Base-by-base conservation (phyloP, 2,113 vertebrate genomes). In the Caretta caretta region DNA sequence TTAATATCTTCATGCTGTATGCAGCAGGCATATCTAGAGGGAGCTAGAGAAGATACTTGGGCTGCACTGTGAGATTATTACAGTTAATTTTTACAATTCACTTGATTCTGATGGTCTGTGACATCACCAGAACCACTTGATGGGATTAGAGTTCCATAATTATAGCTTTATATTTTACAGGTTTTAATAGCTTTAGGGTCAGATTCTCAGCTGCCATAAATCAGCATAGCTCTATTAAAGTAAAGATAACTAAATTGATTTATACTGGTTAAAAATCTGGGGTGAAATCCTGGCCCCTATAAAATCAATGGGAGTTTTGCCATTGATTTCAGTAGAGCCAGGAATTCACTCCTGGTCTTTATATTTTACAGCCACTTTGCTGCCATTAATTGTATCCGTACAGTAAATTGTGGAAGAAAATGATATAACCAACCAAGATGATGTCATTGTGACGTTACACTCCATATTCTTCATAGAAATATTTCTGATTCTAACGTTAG, bases 91-190 rank as follows among this genome's bases (percentile, higher is more conserved):
- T 91, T 56, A 93, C 91, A 97, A 97, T 96, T 96, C 92, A 97
- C 96, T 97, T 97, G 92, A 90, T 93, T 91, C 87, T 85, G 31
- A 65, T 35, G 89, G 83, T 79, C 90, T 91, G 35, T 91, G 90
- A 90, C 97, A 96, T 92, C 0, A 11, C 91, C 84, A 97, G 93
- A 94, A 96, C 90, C n/a, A 90, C 93, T 96, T 95, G 96, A 96
- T 93, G 89, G 96, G 97, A 96, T 97, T 97, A 97, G 78, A 80
- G 87, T 94, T 94, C 84, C 83, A 88, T 95, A 97, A 96, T 97
- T 97, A 97, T 87, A 90, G 79, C 90, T 94, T 94, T 96, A 91
- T 97, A 94, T 96, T 93, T 97, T 95, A 92, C 50, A 88, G 50
- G 14, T 87, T 92, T 93, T 95, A 96, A 95, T 93, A 94, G 95